phyloP scores from a whole-genome alignment of 1,140 invertebrate genomes.

The Drosophila seguyi region DNA sequence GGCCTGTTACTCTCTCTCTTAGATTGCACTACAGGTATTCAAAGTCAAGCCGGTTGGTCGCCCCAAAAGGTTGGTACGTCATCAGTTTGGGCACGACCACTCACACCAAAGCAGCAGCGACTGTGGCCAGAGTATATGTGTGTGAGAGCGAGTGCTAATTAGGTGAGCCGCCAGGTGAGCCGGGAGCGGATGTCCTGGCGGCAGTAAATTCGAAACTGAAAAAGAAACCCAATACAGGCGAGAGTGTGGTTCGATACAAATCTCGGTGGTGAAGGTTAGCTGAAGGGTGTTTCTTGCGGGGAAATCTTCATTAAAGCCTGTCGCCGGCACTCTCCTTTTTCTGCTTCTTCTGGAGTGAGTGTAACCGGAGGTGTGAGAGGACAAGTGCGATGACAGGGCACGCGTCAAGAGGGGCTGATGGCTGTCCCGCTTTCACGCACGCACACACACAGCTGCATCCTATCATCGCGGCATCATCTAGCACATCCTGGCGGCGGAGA shows the following conservation, averaged over 20 bases:
- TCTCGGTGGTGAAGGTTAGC: conserved; percentile 43
- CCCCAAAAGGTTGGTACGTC: conserved; percentile 61
- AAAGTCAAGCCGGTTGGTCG: conserved; percentile 29
- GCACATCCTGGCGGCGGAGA: conserved; percentile 14
- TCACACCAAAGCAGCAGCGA: background rate
- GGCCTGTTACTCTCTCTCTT: conserved; percentile 18
- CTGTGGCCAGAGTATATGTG: conserved; percentile 6
- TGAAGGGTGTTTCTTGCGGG: conserved; percentile 27
- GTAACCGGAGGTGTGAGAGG: conserved; percentile 48
- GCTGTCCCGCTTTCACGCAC: conserved; percentile 15
- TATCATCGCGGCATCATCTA: conserved; percentile 56
- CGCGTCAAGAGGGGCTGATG: conserved; percentile 43
- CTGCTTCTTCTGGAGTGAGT: background rate
- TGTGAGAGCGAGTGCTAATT: conserved; percentile 57
- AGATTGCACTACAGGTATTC: conserved; percentile 44
- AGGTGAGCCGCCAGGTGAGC: conserved; percentile 35
- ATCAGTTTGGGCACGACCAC: conserved; percentile 63
- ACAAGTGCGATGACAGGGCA: conserved; percentile 61
- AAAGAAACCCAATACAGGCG: conserved; percentile 13
- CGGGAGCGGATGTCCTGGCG: conserved; percentile 52
- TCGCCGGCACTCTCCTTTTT: background rate
- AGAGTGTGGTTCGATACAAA: conserved; percentile 23
- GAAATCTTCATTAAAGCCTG: background rate
- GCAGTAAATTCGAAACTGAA: conserved; percentile 13
- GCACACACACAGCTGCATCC: conserved; percentile 40